Evolutionary conservation across 2,888 invertebrate genomes (phyloP).

Genomic region (Chrysodeixis includens): DNA sequence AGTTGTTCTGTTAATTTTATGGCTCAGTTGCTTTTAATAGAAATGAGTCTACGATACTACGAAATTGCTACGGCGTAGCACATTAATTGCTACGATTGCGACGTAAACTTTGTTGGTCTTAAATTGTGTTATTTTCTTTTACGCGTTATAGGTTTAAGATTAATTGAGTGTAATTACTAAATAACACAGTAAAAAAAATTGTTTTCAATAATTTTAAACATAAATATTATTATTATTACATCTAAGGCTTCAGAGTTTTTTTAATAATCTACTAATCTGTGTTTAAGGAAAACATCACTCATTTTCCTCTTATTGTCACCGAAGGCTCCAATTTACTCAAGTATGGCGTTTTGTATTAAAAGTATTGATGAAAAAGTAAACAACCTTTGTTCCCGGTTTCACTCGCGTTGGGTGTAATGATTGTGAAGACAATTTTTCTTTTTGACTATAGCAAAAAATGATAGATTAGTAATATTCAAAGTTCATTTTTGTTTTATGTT

Average conservation of each 20-base stretch:
- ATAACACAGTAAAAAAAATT: too few relatives aligned
- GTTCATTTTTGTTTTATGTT: too few relatives aligned
- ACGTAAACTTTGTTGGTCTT: background rate
- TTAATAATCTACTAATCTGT: background rate
- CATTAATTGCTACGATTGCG: background rate
- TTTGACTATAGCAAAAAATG: background rate
- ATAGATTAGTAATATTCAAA: background rate
- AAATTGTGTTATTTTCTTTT: too few relatives aligned
- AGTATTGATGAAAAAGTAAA: background rate
- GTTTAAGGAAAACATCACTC: background rate
- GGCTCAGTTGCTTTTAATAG: background rate
- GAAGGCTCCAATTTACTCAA: background rate
- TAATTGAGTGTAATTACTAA: too few relatives aligned
- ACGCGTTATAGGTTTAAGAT: too few relatives aligned
- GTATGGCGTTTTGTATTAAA: background rate
- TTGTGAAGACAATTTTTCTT: background rate
- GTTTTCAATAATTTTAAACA: background rate
- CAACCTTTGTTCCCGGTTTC: background rate
- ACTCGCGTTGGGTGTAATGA: background rate
- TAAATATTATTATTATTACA: background rate
- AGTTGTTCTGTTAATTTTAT: too few relatives aligned
- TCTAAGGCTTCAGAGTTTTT: background rate
- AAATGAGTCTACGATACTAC: background rate
- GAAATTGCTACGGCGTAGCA: background rate
- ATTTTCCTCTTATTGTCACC: constrained; percentile 2